A percentile compares a stretch with the other conserved stretches of the same genome.
phyloP scores from a whole-genome alignment of 30 jellyfish, hydroid and myxozoan genomes.

The Hydractinia echinata region DNA sequence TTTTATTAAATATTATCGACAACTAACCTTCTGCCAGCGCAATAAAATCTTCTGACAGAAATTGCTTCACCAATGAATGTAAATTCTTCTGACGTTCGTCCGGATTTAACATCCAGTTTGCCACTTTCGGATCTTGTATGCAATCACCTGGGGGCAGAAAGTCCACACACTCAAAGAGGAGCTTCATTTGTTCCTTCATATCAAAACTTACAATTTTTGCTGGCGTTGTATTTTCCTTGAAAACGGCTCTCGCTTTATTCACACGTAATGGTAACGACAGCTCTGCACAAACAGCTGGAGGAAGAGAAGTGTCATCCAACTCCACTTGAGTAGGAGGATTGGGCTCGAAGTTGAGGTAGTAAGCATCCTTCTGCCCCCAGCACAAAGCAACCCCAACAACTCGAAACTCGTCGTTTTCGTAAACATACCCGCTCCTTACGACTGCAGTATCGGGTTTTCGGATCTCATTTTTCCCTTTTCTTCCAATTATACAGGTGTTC shows the following conservation, averaged over 20 bases:
- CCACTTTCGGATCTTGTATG: constrained; percentile 83
- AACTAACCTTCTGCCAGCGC: constrained; percentile 54
- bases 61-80: constrained; percentile 46
- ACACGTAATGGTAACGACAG: constrained; percentile 19
- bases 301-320: constrained; percentile 18
- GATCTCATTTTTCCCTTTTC: neutral
- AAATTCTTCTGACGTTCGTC: constrained; percentile 48
- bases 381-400: constrained; percentile 73
- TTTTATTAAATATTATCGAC: neutral
- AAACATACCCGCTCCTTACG: neutral
- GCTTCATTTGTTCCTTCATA: constrained; percentile 59
- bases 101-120: constrained; percentile 92
- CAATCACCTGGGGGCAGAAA: constrained; percentile 24
- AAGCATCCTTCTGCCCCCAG: constrained; percentile 78
- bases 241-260: neutral
- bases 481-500: neutral
- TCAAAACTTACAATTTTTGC: constrained; percentile 48
- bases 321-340: neutral
- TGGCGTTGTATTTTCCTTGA: constrained; percentile 2
- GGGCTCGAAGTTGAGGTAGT: constrained; percentile 37
- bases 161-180: constrained; percentile 32
- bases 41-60: constrained; percentile 40
- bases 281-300: constrained; percentile 12
- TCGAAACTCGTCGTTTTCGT: neutral
- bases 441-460: neutral